phyloP scores from a whole-genome alignment of 2,113 vertebrate genomes.

The Aptenodytes patagonicus region DNA sequence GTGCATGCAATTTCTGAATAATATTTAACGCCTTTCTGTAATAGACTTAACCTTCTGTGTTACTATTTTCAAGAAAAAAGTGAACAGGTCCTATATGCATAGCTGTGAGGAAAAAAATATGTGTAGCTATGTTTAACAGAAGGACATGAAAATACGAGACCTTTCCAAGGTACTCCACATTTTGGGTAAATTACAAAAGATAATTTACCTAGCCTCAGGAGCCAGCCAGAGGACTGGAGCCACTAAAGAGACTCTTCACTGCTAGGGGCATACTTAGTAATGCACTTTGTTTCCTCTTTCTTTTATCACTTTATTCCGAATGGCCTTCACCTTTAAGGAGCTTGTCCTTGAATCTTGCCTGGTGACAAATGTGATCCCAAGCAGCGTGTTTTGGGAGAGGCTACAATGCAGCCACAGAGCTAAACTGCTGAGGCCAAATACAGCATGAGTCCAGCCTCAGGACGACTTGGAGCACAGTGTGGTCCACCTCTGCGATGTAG shows the following conservation, averaged over 20 bases:
- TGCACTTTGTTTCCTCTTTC: not conserved
- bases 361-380: not conserved
- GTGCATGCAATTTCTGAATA: not conserved
- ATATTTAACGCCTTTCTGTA: not conserved
- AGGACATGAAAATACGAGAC: not conserved
- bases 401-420: not conserved
- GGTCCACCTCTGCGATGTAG: not conserved
- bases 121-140: not conserved
- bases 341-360: not conserved
- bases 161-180: not conserved
- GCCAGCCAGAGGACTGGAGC: not conserved
- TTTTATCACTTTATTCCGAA: not conserved
- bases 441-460: not conserved
- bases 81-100: not conserved
- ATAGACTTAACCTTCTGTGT: not conserved
- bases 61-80: not conserved
- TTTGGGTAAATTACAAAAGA: not conserved
- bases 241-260: not conserved
- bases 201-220: not conserved
- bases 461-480: fast-evolving
- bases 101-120: not conserved
- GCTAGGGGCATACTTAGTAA: not conserved
- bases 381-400: not conserved
- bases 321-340: not conserved
- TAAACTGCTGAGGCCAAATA: not conserved